Evolutionary conservation across 2,113 vertebrate species (phyloP), one percentile per base, ranked within the genome.

Genomic region (Hirundichthys speculiger): DNA sequence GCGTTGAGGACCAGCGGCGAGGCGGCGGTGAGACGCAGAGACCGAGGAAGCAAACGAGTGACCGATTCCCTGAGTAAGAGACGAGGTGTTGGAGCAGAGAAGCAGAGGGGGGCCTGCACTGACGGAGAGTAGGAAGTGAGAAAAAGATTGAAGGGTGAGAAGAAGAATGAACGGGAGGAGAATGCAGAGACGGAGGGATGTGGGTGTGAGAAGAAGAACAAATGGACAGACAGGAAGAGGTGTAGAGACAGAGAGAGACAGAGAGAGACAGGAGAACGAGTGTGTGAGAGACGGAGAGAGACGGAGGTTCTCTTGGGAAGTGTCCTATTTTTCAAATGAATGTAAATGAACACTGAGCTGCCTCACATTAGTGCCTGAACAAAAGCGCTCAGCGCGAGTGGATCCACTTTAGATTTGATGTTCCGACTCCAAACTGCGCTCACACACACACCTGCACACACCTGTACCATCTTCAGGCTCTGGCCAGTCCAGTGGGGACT

Each of bases 271-370:
- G 50, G 22, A n/a, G n/a, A 12, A 13, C 0, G 5, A 18, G 38
- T 22, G 14, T 13, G 27, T 18, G 8, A 13, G 51, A 56, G 51
- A 34, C 27, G 11, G 16, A 21, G 45, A 45, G 61, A 55, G 59
- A 51, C 19, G 14, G 53, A 40, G 67, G 63, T 42, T 63, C 76
- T 73, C 78, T 16, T 10, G 82, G 78, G 84, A 84, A 75, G 76
- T 73, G 82, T 71, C 82, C 86, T 79, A 84, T 85, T 86, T 88
- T 86, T 75, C 61, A 65, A 79, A 82, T 75, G 54, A 85, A 84
- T 73, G 82, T 71, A 75, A 66, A 50, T 3, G 6, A 82, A 82
- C 57, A 39, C 48, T 22, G 55, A 60, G 50, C 54, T 43, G 69
- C 54, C n/a, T 69, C 43, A 69, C 77, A 52, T 71, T 64, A 47